Conservation (phyloP, 2,888 invertebrate genomes). For the Orthonychiurus folsomi region DNA sequence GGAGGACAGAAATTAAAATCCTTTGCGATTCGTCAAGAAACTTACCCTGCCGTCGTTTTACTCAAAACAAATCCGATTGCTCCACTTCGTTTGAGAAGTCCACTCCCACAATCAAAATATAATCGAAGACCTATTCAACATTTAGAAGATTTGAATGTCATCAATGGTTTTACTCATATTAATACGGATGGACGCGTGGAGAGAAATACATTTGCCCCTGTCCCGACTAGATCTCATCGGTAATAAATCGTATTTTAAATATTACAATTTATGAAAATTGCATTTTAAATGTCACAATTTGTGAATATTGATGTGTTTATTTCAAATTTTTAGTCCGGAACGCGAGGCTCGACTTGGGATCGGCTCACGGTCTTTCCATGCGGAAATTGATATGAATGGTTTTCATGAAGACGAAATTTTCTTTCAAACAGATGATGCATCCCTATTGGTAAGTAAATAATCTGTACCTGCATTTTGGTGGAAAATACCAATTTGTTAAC, state of each 20-base stretch:
- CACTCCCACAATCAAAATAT: not conserved
- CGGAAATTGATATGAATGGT: constrained; percentile 17
- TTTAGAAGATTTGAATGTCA: not conserved
- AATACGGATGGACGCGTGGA: not conserved
- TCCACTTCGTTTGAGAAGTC: not conserved
- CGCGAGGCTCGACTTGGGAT: not conserved
- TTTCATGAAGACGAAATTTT: constrained; percentile 15
- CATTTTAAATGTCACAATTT: too few relatives aligned
- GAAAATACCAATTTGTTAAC: too few relatives aligned
- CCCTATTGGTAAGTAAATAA: constrained; percentile 12
- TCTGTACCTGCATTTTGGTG: not conserved
- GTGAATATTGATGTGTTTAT: too few relatives aligned
- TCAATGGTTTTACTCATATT: not conserved
- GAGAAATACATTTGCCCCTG: not conserved
- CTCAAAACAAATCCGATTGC: not conserved
- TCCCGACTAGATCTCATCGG: not conserved
- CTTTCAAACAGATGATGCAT: constrained; percentile 17
- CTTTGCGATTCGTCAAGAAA: not conserved
- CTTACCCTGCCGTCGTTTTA: not conserved
- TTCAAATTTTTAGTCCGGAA: too few relatives aligned
- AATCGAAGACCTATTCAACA: not conserved
- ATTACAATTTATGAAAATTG: too few relatives aligned
- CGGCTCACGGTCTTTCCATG: not conserved
- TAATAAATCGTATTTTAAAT: not conserved
- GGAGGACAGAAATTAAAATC: not conserved